Conservation (phyloP, 2,888 invertebrate species). For the Prenolepis imparis region DNA sequence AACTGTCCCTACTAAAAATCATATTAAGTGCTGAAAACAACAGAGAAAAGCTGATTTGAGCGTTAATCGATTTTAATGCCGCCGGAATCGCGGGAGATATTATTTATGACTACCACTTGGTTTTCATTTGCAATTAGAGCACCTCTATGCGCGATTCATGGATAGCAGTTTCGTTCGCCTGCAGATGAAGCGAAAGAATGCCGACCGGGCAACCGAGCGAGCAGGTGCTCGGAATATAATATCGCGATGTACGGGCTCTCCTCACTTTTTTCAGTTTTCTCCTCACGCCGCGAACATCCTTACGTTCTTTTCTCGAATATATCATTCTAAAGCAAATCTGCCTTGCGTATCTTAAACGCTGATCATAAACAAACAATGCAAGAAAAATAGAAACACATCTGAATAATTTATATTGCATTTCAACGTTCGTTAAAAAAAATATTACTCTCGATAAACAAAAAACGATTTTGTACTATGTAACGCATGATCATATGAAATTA, state of each 20-base stretch:
- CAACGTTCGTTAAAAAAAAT: not conserved
- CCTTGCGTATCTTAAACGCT: conserved; percentile 12
- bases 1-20: not conserved
- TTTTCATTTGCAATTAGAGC: conserved; percentile 50
- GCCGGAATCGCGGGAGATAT: not conserved
- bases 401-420: not conserved
- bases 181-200: conserved; percentile 68
- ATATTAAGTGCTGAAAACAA: not conserved
- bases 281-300: conserved; percentile 19
- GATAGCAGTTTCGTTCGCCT: conserved; percentile 57
- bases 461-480: not conserved
- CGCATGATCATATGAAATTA: not conserved
- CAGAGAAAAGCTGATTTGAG: conserved; percentile 29
- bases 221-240: conserved; percentile 66
- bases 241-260: conserved; percentile 43
- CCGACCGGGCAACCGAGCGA: conserved; percentile 56
- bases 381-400: not conserved
- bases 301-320: conserved; percentile 1
- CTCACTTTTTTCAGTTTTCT: conserved; percentile 23
- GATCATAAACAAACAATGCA: not conserved
- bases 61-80: conserved; percentile 42
- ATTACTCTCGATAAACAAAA: not conserved
- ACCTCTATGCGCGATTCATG: conserved; percentile 41
- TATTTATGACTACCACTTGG: conserved; percentile 30
- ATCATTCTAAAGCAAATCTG: conserved; percentile 3